Evolutionary conservation across 1,140 invertebrate species (phyloP).

Genomic region (Dryas iulia): DNA sequence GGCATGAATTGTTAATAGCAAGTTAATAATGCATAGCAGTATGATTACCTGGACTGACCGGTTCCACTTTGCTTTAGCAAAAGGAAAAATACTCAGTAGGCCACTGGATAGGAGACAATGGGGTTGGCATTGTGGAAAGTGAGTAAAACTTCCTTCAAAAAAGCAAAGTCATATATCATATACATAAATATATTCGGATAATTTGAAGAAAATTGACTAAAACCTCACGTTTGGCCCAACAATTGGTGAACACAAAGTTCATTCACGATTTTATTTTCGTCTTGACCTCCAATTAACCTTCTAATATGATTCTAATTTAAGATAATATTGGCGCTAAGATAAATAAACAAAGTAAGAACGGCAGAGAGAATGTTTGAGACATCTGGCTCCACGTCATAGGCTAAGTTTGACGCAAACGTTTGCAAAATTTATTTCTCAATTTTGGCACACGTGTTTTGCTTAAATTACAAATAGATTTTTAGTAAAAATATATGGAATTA

Average conservation of each 20-base stretch:
- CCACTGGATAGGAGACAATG: slow-evolving; percentile 39
- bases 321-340: slow-evolving; percentile 45
- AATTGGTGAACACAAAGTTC: not conserved
- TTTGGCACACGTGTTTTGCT: not conserved
- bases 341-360: slow-evolving; percentile 51
- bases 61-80: slow-evolving; percentile 40
- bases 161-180: not conserved
- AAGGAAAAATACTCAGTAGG: slow-evolving; percentile 38
- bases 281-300: not conserved
- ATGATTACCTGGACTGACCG: slow-evolving; percentile 47
- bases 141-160: slow-evolving; percentile 30
- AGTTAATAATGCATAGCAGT: slow-evolving; percentile 36
- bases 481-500: not conserved
- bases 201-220: too few relatives aligned
- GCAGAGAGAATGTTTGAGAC: slow-evolving; percentile 48
- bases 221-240: not conserved
- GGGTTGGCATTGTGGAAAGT: slow-evolving; percentile 56
- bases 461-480: not conserved
- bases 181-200: too few relatives aligned
- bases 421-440: not conserved
- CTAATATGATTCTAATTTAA: slow-evolving; percentile 43
- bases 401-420: slow-evolving; percentile 37
- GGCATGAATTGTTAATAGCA: not conserved
- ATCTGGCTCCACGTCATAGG: slow-evolving; percentile 49
- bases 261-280: not conserved